Percentiles rank a stretch among this genome's conserved stretches.
phyloP scores from a whole-genome alignment of 2,797 vertebrate genomes.

The Esox masquinongy region DNA sequence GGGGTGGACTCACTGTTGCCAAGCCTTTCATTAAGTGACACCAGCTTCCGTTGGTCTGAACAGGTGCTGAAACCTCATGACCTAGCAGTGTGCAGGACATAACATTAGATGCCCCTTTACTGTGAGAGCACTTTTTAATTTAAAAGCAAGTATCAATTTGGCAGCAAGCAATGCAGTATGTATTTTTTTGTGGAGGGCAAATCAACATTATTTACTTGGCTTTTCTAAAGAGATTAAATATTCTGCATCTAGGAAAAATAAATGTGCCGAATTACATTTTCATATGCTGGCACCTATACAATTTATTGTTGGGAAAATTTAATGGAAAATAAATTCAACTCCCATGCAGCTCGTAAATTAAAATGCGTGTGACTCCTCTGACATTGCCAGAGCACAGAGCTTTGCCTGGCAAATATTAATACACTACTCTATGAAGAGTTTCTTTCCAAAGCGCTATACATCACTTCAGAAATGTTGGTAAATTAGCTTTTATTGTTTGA shows the following conservation, averaged over 20 bases:
- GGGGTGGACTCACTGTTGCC: no score
- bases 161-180: neutral
- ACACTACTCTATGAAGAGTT: no score
- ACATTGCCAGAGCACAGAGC: neutral
- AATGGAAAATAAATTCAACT: neutral
- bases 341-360: neutral
- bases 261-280: neutral
- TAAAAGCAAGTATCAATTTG: neutral
- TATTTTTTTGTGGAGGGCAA: slow-evolving; percentile 5
- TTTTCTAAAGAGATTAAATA: slow-evolving; percentile 9
- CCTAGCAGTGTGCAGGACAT: neutral
- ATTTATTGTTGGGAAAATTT: neutral
- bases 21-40: no score
- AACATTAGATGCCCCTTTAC: slow-evolving; percentile 8
- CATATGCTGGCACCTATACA: neutral
- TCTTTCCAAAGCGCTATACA: no score
- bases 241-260: neutral
- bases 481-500: no score
- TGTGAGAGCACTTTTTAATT: neutral
- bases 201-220: slow-evolving; percentile 4
- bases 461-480: no score
- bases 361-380: neutral
- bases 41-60: no score
- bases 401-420: neutral
- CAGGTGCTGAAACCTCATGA: neutral